A percentile compares a stretch with the other conserved stretches of the same genome.
Evolutionary conservation across 2,797 vertebrate genomes (phyloP).

Genomic region (Leucoraja ocellata): DNA sequence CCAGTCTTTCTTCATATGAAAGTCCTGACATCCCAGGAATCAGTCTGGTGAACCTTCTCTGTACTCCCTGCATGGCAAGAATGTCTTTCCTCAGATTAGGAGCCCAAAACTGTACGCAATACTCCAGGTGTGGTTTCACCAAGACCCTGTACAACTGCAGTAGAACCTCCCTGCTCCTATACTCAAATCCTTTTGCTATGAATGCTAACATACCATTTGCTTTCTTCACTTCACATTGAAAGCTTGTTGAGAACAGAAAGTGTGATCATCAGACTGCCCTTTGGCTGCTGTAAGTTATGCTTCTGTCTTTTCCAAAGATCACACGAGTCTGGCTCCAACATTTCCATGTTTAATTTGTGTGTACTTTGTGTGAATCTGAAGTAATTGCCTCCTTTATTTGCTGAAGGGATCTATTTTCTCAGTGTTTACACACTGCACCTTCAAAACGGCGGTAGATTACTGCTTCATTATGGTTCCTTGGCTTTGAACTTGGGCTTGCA

Average conservation of each 20-base stretch:
- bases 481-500: background rate
- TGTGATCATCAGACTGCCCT: background rate
- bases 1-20: no score
- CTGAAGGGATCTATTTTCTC: background rate
- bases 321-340: background rate
- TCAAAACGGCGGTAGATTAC: background rate
- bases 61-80: no score
- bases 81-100: no score
- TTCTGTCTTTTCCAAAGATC: slow-evolving; percentile 1
- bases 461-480: background rate
- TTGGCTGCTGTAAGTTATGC: background rate
- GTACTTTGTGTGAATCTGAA: background rate
- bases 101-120: no score
- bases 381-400: background rate
- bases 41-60: no score
- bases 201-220: no score
- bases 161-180: no score
- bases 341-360: background rate
- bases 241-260: background rate
- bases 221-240: background rate
- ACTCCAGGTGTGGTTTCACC: no score
- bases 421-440: background rate
- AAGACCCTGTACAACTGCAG: no score
- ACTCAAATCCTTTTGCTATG: no score
- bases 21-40: no score